Conservation (phyloP, 2,113 vertebrate genomes). For the Malurus alboscapulatus region DNA sequence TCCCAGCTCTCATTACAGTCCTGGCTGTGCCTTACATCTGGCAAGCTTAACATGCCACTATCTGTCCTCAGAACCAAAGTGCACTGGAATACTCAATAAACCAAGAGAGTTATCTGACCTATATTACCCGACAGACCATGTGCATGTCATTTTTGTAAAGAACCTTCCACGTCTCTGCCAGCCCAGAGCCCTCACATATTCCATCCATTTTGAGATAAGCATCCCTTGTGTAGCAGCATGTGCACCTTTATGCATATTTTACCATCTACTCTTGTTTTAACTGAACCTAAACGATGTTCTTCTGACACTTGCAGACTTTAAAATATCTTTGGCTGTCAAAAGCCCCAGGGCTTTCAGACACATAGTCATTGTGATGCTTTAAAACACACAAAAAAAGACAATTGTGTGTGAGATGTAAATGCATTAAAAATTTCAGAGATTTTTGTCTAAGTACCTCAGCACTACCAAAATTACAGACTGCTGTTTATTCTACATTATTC, state of each 20-base stretch:
- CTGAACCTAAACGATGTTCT: slow-evolving; percentile 10
- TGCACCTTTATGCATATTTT: slow-evolving; percentile 57
- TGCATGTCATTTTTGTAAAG: neutral
- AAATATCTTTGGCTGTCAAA: slow-evolving; percentile 20
- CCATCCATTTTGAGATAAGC: slow-evolving; percentile 14
- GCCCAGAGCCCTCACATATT: neutral
- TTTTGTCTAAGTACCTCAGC: neutral
- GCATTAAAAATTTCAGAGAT: neutral
- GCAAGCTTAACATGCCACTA: slow-evolving; percentile 14
- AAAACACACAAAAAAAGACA: neutral
- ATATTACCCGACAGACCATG: neutral
- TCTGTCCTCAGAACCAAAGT: slow-evolving; percentile 18
- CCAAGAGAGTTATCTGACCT: slow-evolving; percentile 5
- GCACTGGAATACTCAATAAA: slow-evolving; percentile 30
- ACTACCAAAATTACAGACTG: neutral
- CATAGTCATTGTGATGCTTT: neutral
- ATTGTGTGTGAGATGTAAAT: neutral
- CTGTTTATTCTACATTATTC: neutral
- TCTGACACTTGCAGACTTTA: slow-evolving; percentile 41
- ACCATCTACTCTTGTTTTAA: slow-evolving; percentile 52
- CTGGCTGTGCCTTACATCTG: neutral
- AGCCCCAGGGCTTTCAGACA: neutral
- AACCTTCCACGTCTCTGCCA: neutral
- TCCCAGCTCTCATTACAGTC: slow-evolving; percentile 15
- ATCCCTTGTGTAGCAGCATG: slow-evolving; percentile 14